A percentile compares a stretch with the other conserved stretches of the same genome.
Evolutionary conservation across 2,888 invertebrate genomes (phyloP).

Genomic region (Liopterus haemorrhoidalis): DNA sequence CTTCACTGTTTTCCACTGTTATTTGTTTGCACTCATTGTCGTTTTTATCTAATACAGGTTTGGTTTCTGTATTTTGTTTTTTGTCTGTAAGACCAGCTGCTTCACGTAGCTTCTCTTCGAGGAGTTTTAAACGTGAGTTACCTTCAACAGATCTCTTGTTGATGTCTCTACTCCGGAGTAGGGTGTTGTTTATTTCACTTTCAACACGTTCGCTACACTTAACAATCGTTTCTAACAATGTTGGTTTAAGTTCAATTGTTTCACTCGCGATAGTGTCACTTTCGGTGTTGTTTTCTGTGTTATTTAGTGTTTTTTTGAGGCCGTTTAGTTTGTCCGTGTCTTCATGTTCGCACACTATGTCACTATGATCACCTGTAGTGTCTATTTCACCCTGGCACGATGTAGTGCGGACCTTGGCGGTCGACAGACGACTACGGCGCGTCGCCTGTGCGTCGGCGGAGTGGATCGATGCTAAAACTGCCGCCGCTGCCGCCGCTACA

Average conservation of each 20-base stretch:
- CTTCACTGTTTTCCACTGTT: conserved; percentile 3
- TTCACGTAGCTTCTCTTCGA: conserved; percentile 45
- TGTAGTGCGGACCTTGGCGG: conserved; percentile 38
- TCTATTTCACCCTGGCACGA: conserved; percentile 20
- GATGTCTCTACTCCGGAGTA: conserved; percentile 39
- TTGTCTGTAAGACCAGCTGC: conserved; percentile 37
- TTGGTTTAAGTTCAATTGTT: conserved; percentile 4
- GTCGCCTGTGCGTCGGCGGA: conserved; percentile 40
- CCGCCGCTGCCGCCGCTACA: conserved; percentile 36
- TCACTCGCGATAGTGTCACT: conserved; percentile 19
- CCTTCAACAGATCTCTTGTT: conserved; percentile 43
- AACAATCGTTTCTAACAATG: conserved; percentile 18
- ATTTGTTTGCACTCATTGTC: conserved; percentile 8
- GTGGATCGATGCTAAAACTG: conserved; percentile 41
- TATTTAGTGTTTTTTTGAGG: conserved; percentile 16
- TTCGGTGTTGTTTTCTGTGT: conserved; percentile 11
- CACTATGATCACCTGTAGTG: neutral
- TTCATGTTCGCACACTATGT: conserved; percentile 1
- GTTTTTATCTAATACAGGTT: conserved; percentile 20
- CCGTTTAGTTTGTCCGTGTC: conserved; percentile 9
- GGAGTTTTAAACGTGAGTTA: conserved; percentile 47
- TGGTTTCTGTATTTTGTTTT: conserved; percentile 10
- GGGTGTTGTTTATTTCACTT: conserved; percentile 37
- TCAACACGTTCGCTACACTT: conserved; percentile 20
- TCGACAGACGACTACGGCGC: conserved; percentile 42